A percentile compares a stretch with the other conserved stretches of the same genome.
Conservation (phyloP, 2,797 vertebrate species). For the Percopsis omiscomaycus region DNA sequence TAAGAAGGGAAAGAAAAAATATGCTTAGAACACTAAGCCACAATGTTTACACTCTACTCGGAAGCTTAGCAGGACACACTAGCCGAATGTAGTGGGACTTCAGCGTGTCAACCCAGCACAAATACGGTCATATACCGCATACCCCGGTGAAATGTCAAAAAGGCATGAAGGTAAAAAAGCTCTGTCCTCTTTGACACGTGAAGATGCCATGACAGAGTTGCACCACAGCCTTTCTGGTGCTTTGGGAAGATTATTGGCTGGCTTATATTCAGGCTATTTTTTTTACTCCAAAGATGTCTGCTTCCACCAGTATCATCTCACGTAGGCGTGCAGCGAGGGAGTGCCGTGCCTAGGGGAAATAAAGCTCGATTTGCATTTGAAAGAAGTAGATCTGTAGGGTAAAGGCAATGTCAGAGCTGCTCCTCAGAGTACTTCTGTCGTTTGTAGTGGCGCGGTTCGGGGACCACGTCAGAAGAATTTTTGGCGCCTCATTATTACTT, state of each 20-base stretch:
- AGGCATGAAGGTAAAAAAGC: too few species aligned
- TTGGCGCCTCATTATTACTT: constrained; percentile 45
- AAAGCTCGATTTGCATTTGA: constrained; percentile 60
- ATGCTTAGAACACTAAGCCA: too few species aligned
- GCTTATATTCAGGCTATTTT: neutral
- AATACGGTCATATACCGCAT: too few species aligned
- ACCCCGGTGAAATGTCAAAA: too few species aligned
- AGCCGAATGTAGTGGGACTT: too few species aligned
- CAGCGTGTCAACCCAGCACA: too few species aligned
- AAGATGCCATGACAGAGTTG: constrained; percentile 10
- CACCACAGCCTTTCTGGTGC: constrained; percentile 12
- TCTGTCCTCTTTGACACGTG: too few species aligned
- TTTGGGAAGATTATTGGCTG: neutral
- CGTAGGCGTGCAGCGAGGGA: constrained; percentile 25
- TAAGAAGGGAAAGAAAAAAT: too few species aligned
- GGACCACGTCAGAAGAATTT: constrained; percentile 18
- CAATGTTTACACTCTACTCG: too few species aligned
- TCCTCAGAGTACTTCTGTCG: constrained; percentile 57
- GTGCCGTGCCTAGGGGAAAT: constrained; percentile 42
- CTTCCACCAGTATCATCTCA: constrained; percentile 33
- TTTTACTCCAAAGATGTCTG: constrained; percentile 24
- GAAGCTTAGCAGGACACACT: too few species aligned
- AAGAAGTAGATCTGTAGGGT: constrained; percentile 57
- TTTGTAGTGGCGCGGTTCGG: constrained; percentile 60
- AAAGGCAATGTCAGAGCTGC: constrained; percentile 45